A percentile compares a stretch with the other conserved stretches of the same genome.
phyloP scores from a whole-genome alignment of 2,113 vertebrate genomes.

The Corythoichthys haematopterus region DNA sequence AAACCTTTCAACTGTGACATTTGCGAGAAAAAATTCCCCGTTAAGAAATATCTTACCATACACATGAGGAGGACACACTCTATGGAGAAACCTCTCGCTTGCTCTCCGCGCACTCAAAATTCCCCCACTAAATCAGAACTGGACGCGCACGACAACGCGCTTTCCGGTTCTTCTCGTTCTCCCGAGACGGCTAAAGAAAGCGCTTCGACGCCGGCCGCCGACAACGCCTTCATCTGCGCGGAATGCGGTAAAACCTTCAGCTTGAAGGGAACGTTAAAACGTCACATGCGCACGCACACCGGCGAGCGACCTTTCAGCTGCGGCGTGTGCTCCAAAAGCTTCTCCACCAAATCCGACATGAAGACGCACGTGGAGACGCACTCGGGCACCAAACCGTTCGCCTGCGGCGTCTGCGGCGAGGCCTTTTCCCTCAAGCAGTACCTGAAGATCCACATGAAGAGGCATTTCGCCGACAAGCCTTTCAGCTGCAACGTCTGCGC shows the following conservation, averaged over 20 bases:
- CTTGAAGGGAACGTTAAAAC: background rate
- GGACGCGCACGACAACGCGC: background rate
- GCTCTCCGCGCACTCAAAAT: background rate
- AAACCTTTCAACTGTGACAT: constrained; percentile 5
- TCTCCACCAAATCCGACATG: constrained; percentile 2
- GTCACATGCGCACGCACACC: constrained; percentile 3
- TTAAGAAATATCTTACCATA: background rate
- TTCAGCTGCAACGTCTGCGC: constrained; percentile 1
- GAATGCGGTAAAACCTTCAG: background rate
- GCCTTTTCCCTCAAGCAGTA: background rate
- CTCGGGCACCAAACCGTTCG: background rate
- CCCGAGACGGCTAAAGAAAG: background rate
- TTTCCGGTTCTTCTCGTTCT: background rate
- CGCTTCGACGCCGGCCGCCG: background rate
- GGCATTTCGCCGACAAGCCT: background rate
- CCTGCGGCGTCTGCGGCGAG: background rate
- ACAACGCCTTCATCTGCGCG: background rate
- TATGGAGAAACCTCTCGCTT: background rate
- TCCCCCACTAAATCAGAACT: background rate
- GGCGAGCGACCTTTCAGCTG: background rate
- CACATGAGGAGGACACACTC: constrained; percentile 4
- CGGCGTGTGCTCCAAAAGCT: background rate
- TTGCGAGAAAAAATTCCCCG: background rate
- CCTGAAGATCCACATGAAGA: constrained; percentile 4
- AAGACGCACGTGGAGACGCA: constrained; percentile 1